Evolutionary conservation across 2,113 vertebrate species (phyloP).

Genomic region (Apeltes quadracus): DNA sequence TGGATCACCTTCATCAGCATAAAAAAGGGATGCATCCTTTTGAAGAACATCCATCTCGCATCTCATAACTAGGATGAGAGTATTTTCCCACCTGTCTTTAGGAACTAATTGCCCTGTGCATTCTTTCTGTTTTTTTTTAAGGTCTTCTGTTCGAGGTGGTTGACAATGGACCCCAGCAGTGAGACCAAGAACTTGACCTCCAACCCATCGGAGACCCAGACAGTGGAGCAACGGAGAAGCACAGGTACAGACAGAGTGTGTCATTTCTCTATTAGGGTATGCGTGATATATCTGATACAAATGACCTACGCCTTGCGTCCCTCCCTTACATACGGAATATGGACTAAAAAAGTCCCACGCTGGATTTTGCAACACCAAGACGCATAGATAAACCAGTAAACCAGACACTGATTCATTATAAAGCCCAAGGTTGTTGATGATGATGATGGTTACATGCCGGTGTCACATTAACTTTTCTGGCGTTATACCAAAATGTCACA

Average conservation of each 20-base stretch:
- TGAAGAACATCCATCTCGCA: neutral
- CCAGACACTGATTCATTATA: slow-evolving; percentile 22
- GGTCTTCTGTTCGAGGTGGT: slow-evolving; percentile 28
- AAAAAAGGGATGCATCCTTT: neutral
- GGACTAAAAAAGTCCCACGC: neutral
- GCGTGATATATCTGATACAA: neutral
- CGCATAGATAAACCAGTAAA: neutral
- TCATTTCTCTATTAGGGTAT: neutral
- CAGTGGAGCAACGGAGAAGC: slow-evolving; percentile 13
- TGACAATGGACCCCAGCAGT: slow-evolving; percentile 59
- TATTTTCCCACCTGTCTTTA: neutral
- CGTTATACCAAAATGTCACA: neutral
- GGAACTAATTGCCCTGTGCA: neutral
- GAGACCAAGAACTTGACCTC: slow-evolving; percentile 56
- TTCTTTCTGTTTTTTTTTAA: neutral
- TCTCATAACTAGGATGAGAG: neutral
- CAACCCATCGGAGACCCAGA: slow-evolving; percentile 45
- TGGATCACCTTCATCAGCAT: neutral
- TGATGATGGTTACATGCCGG: neutral
- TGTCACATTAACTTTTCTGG: slow-evolving; percentile 16
- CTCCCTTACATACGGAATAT: neutral
- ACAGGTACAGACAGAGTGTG: slow-evolving; percentile 42
- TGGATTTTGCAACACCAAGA: neutral
- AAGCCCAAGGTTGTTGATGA: slow-evolving; percentile 28
- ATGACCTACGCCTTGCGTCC: neutral